These are phyloP conservation scores for Drosophila phalerata DNA, from an alignment of 2,888 invertebrate genomes.

Conservation along the genomic window DNA sequence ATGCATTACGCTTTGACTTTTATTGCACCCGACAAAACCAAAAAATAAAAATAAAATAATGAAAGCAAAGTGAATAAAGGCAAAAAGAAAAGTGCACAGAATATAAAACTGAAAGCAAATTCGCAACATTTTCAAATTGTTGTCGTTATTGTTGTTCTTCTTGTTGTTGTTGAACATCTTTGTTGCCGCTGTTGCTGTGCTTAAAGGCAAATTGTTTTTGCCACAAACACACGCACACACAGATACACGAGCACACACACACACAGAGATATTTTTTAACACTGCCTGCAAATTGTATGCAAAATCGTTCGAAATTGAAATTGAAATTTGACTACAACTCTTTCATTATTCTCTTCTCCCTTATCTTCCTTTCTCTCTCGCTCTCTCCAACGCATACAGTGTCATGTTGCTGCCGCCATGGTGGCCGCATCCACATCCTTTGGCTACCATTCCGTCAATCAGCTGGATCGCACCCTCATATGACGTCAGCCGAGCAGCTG, in stretches of 20 bases:
- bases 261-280: slow-evolving; percentile 29
- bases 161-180: slow-evolving; percentile 56
- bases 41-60: slow-evolving; percentile 21
- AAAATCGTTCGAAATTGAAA: no score
- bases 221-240: slow-evolving; percentile 23
- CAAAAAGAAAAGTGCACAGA: slow-evolving; percentile 24
- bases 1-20: slow-evolving; percentile 77
- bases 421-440: slow-evolving; percentile 85
- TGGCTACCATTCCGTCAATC: slow-evolving; percentile 85
- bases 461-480: slow-evolving; percentile 85
- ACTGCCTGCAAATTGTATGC: slow-evolving; percentile 75
- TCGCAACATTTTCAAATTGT: slow-evolving; percentile 63
- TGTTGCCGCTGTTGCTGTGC: slow-evolving; percentile 60
- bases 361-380: slow-evolving; percentile 3
- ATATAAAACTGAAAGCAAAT: slow-evolving; percentile 56
- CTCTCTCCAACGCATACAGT: slow-evolving; percentile 67
- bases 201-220: slow-evolving; percentile 62
- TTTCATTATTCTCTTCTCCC: slow-evolving; percentile 37
- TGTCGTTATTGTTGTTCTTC: slow-evolving; percentile 39
- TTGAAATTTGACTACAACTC: slow-evolving; percentile 45
- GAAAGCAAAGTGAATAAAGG: slow-evolving; percentile 7
- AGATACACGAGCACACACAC: slow-evolving; percentile 15
- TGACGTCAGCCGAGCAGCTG: slow-evolving; percentile 86
- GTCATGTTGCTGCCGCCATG: slow-evolving; percentile 86
- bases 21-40: slow-evolving; percentile 58